Conservation (phyloP, 2,888 invertebrate genomes). For the Augochlorella aurata region DNA sequence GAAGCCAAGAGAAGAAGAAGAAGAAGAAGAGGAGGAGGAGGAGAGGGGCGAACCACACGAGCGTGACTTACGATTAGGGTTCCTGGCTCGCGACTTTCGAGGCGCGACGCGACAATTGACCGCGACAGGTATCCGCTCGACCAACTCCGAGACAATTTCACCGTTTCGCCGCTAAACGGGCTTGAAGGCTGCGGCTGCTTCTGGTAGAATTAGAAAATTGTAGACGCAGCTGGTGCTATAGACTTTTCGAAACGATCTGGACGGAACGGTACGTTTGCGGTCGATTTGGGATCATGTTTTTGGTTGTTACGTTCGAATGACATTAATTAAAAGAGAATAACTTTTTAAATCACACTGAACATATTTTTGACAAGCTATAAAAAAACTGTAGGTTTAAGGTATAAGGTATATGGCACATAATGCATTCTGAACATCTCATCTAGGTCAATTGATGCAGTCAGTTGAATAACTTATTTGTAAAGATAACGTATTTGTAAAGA, state of each 20-base stretch:
- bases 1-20: not conserved
- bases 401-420: no score
- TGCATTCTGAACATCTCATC: no score
- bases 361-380: no score
- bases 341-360: no score
- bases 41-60: slow-evolving; percentile 28
- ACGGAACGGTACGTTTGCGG: no score
- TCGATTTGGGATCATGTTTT: no score
- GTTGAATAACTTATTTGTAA: no score
- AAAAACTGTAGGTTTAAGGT: no score
- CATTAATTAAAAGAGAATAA: no score
- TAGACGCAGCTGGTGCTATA: not conserved
- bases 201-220: not conserved
- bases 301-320: no score
- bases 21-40: not conserved
- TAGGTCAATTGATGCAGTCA: no score
- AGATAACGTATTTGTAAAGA: no score
- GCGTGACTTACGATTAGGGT: slow-evolving; percentile 41
- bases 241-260: not conserved
- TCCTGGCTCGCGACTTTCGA: slow-evolving; percentile 33
- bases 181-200: not conserved
- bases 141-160: slow-evolving; percentile 48
- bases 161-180: slow-evolving; percentile 16
- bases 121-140: slow-evolving; percentile 55
- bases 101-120: slow-evolving; percentile 50